These are phyloP conservation scores for Psephotus haematonotus DNA, from an alignment of 2,113 vertebrate genomes.

Conservation along the genomic window DNA sequence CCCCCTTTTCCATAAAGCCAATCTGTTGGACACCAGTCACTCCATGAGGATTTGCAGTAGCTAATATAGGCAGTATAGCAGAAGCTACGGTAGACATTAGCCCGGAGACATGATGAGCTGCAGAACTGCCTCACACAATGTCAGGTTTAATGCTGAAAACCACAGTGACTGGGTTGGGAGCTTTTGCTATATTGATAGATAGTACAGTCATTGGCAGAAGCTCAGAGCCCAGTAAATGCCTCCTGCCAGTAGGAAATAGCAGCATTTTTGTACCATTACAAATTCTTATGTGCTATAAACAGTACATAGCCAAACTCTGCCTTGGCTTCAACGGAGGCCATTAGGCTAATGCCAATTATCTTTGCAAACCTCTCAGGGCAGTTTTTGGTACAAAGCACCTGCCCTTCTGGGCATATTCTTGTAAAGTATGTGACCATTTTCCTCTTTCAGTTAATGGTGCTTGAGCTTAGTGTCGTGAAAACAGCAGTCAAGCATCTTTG, in stretches of 20 bases:
- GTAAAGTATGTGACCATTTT: neutral
- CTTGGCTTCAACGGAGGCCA: neutral
- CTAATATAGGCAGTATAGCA: neutral
- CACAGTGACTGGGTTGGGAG: neutral
- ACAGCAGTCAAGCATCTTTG: neutral
- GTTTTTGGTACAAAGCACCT: neutral
- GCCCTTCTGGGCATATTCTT: neutral
- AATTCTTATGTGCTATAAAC: neutral
- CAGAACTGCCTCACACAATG: neutral
- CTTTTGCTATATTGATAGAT: neutral
- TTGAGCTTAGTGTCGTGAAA: neutral
- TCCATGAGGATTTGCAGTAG: neutral
- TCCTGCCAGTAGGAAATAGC: neutral
- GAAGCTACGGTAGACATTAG: neutral
- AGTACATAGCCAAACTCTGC: neutral
- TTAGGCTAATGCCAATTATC: neutral
- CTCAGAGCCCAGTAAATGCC: neutral
- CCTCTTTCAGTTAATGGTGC: neutral
- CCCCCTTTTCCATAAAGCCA: neutral
- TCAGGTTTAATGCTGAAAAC: neutral
- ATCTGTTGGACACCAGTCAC: neutral
- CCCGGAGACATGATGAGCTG: neutral
- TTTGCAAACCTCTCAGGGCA: neutral
- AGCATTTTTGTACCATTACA: neutral
- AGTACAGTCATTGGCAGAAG: neutral